phyloP scores from a whole-genome alignment of 53 echinoderm and acorn worm species.

The Echinometra lucunter region DNA sequence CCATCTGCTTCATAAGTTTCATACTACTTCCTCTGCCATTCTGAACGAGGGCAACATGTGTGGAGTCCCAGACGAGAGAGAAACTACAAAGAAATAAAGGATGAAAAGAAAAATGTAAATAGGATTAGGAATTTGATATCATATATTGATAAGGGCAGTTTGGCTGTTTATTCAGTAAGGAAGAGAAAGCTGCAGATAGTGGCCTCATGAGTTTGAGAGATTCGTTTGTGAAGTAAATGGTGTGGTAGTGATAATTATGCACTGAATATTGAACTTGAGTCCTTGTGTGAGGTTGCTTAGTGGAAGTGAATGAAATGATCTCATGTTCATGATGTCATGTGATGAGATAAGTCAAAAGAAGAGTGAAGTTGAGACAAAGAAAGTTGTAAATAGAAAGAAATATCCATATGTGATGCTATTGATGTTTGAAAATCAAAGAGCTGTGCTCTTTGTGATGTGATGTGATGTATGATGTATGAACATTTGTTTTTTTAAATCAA shows the following conservation, averaged over 20 bases:
- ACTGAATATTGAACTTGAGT: no score
- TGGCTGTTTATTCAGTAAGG: neutral
- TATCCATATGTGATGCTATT: neutral
- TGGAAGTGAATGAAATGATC: no score
- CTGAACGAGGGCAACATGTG: conserved; percentile 2
- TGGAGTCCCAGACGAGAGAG: neutral
- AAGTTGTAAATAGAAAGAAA: neutral
- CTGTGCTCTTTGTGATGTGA: no score
- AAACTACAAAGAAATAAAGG: neutral
- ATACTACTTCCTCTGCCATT: conserved; percentile 23
- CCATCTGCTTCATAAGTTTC: conserved; percentile 50
- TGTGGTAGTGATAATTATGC: no score
- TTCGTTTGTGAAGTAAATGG: no score
- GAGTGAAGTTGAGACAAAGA: neutral
- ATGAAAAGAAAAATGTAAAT: neutral
- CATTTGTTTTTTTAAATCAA: no score
- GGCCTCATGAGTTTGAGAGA: no score
- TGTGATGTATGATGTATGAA: neutral
- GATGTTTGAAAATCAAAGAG: neutral
- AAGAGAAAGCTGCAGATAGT: no score
- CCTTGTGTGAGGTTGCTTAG: no score
- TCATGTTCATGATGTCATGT: no score
- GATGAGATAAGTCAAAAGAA: neutral
- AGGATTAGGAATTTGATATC: conserved; percentile 12
- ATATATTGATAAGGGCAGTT: neutral